Percentiles rank a stretch among this genome's conserved stretches.
phyloP scores from a whole-genome alignment of 2,113 vertebrate species.

The Pleuronectes platessa region DNA sequence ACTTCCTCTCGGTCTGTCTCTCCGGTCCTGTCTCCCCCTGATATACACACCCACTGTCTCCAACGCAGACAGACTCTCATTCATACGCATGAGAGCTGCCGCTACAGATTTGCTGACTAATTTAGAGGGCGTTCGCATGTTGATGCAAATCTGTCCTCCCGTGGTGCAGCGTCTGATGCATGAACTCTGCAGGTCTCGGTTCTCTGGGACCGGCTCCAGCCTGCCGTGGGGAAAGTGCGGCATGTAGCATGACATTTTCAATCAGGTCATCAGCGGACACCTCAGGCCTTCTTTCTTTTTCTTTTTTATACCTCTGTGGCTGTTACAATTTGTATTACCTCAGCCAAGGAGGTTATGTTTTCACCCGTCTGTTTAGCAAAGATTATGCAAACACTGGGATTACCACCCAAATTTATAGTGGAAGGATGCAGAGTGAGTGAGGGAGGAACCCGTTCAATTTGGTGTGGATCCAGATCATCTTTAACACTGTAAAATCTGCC shows the following conservation, averaged over 20 bases:
- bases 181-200: constrained; percentile 39
- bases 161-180: constrained; percentile 15
- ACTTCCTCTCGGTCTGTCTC: constrained; percentile 12
- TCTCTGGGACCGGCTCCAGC: constrained; percentile 17
- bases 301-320: background rate
- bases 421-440: background rate
- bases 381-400: background rate
- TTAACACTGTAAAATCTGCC: too few relatives aligned
- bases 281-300: background rate
- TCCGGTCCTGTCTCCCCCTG: constrained; percentile 9
- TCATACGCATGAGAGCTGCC: constrained; percentile 60
- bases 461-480: too few relatives aligned
- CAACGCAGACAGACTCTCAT: constrained; percentile 58
- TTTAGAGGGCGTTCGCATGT: constrained; percentile 57
- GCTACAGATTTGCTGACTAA: constrained; percentile 66
- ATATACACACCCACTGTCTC: constrained; percentile 18
- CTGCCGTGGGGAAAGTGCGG: constrained; percentile 5
- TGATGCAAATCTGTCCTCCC: constrained; percentile 41
- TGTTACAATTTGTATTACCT: background rate
- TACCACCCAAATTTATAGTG: background rate
- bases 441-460: background rate
- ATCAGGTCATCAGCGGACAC: constrained; percentile 40
- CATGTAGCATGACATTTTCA: constrained; percentile 53
- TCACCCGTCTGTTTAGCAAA: background rate
- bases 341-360: too few relatives aligned